Evolutionary conservation across 1,140 invertebrate genomes (phyloP).

Genomic region (Drosophila micromelanica): DNA sequence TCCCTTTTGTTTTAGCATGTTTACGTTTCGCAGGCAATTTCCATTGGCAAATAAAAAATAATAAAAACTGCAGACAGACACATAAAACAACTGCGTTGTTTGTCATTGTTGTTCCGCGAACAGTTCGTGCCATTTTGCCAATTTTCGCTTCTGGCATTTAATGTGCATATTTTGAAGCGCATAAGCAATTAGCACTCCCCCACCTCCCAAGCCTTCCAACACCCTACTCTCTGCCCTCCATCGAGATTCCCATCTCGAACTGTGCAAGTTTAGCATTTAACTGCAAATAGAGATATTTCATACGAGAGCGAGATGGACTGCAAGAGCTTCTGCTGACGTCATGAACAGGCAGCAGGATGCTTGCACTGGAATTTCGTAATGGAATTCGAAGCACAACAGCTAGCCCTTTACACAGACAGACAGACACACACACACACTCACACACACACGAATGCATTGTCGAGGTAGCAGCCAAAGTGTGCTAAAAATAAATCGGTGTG

Average conservation of each 20-base stretch:
- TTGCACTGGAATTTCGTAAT: constrained; percentile 26
- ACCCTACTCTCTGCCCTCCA: neutral
- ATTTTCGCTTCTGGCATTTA: constrained; percentile 54
- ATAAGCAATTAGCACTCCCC: constrained; percentile 60
- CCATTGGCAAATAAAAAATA: constrained; percentile 36
- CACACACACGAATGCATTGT: neutral
- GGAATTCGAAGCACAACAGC: constrained; percentile 19
- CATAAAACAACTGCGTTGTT: constrained; percentile 34
- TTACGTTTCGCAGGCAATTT: constrained; percentile 54
- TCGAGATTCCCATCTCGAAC: constrained; percentile 7
- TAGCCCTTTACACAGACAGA: constrained; percentile 13
- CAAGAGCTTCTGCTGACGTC: constrained; percentile 43
- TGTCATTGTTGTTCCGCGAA: constrained; percentile 28
- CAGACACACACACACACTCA: neutral
- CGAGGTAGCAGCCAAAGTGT: constrained; percentile 26
- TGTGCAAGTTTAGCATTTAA: constrained; percentile 30
- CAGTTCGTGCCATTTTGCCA: constrained; percentile 70
- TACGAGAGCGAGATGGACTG: neutral
- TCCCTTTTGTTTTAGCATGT: constrained; percentile 49
- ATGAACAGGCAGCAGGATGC: constrained; percentile 28
- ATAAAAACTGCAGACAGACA: constrained; percentile 19
- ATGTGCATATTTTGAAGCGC: constrained; percentile 56
- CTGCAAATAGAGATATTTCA: constrained; percentile 59
- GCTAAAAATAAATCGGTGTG: constrained; percentile 52
- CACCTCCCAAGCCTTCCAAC: neutral